These are phyloP conservation scores for Phaethon lepturus DNA, from an alignment of 2,113 vertebrate genomes.

Conservation along the genomic window DNA sequence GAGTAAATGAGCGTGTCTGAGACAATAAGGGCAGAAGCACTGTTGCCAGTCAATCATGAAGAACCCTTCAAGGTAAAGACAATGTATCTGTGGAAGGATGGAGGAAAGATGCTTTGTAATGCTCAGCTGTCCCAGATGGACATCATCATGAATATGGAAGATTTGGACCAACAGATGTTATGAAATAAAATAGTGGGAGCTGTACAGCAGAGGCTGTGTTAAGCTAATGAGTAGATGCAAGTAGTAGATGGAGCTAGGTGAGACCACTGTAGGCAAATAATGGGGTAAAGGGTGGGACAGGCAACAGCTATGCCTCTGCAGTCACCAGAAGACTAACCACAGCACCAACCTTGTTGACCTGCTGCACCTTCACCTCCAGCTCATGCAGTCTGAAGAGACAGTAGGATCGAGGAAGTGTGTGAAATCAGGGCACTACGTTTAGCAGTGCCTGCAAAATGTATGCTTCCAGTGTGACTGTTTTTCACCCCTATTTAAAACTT, in stretches of 20 bases:
- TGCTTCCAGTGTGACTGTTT: neutral
- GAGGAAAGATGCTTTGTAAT: neutral
- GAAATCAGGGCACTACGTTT: neutral
- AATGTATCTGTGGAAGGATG: neutral
- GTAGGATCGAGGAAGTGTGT: neutral
- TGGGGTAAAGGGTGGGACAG: neutral
- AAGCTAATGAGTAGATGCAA: neutral
- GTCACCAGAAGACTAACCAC: neutral
- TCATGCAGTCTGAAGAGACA: neutral
- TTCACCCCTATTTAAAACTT: neutral
- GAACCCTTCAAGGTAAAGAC: neutral
- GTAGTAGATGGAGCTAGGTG: neutral
- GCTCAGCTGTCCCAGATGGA: neutral
- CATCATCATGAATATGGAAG: neutral
- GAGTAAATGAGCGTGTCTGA: neutral
- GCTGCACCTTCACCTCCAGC: neutral
- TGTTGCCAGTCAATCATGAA: neutral
- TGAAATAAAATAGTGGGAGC: neutral
- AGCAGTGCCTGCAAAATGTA: neutral
- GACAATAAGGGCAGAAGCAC: neutral
- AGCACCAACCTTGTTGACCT: accelerated
- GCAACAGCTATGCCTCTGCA: neutral
- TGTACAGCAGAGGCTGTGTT: neutral
- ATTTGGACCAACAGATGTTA: neutral
- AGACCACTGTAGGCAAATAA: neutral